phyloP scores from a whole-genome alignment of 2,888 invertebrate genomes.

The Octodonta nipae region DNA sequence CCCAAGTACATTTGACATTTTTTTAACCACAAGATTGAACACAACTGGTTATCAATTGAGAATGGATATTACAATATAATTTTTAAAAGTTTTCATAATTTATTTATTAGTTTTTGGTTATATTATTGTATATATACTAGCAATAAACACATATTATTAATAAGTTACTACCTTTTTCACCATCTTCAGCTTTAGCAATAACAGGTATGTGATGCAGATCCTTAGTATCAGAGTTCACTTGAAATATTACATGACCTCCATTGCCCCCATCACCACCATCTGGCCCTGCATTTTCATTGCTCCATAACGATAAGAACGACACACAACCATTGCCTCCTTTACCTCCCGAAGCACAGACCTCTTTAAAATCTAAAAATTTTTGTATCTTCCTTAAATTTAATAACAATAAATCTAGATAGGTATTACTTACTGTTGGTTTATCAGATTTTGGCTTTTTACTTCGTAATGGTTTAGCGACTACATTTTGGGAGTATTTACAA shows the following conservation, averaged over 20 bases:
- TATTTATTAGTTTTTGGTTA: too few relatives aligned
- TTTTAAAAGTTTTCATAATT: too few relatives aligned
- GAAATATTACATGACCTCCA: slow-evolving; percentile 85
- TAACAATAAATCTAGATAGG: background rate
- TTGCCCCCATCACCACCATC: slow-evolving; percentile 95
- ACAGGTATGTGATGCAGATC: slow-evolving; percentile 56
- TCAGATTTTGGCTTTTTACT: slow-evolving; percentile 38
- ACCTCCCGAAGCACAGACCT: slow-evolving; percentile 61
- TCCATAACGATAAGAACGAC: slow-evolving; percentile 69
- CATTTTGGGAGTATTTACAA: slow-evolving; percentile 20
- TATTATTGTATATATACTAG: too few relatives aligned
- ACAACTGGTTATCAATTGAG: too few relatives aligned
- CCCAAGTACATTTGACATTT: too few relatives aligned
- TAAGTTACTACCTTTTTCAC: slow-evolving; percentile 74
- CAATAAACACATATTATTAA: too few relatives aligned
- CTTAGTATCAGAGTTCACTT: slow-evolving; percentile 52
- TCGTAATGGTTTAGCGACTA: slow-evolving; percentile 32
- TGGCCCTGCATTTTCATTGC: slow-evolving; percentile 82
- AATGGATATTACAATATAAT: too few relatives aligned
- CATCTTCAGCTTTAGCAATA: slow-evolving; percentile 49
- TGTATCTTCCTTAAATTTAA: slow-evolving; percentile 19
- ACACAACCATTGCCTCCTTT: slow-evolving; percentile 87
- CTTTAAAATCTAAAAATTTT: slow-evolving; percentile 56
- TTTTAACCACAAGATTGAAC: too few relatives aligned
- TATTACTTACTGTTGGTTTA: slow-evolving; percentile 32